Conservation (phyloP, 2,888 invertebrate species). For the Eupithecia exiguata region DNA sequence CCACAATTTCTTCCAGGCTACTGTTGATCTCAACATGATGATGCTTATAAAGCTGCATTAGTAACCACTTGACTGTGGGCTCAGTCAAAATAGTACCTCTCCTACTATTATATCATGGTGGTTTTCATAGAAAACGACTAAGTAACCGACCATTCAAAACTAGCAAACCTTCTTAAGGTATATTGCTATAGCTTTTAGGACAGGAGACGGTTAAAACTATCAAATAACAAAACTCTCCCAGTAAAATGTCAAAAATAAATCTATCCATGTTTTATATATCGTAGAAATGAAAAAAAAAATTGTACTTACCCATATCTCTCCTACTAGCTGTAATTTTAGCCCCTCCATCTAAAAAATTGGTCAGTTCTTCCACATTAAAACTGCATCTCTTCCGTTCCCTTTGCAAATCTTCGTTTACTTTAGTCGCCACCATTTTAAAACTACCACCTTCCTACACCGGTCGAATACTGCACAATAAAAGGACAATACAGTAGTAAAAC, state of each 20-base stretch:
- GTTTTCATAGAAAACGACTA: no score
- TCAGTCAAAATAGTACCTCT: no score
- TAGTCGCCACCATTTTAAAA: constrained; percentile 43
- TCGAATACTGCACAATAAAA: neutral
- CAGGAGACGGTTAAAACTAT: neutral
- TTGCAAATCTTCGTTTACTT: constrained; percentile 86
- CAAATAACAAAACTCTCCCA: neutral
- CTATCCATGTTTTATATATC: neutral
- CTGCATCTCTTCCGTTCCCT: constrained; percentile 88
- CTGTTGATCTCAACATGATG: no score
- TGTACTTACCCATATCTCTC: constrained; percentile 65
- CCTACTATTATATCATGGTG: no score
- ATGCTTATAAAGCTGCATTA: no score
- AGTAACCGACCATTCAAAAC: neutral
- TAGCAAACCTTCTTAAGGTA: neutral
- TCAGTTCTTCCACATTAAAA: constrained; percentile 89
- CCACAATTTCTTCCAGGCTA: no score
- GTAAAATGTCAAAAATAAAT: neutral
- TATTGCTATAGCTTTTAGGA: neutral
- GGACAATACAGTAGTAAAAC: neutral
- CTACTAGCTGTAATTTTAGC: constrained; percentile 86
- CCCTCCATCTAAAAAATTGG: constrained; percentile 89
- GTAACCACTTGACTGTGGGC: no score
- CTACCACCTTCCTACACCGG: neutral
- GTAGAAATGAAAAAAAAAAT: neutral